phyloP scores from a whole-genome alignment of 2,888 invertebrate species.

The Lasioglossum villosulum region DNA sequence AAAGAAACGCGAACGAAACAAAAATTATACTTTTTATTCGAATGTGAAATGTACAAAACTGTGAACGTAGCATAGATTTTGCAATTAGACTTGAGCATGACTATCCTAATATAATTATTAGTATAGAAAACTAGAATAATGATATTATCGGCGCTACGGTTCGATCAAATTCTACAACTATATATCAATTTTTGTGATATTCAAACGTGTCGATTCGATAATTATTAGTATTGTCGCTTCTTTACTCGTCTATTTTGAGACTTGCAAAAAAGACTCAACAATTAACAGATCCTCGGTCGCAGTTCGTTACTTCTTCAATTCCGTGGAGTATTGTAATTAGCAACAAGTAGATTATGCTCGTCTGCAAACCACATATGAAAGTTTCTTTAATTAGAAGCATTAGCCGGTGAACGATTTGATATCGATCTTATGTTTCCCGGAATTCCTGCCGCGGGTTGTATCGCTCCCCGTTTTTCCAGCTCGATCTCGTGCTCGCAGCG shows the following conservation, averaged over 20 bases:
- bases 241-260: too few relatives aligned
- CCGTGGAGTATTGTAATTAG: not conserved
- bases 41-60: not conserved
- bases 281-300: not conserved
- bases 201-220: too few relatives aligned
- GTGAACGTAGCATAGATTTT: not conserved
- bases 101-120: not conserved
- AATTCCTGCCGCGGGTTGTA: not conserved
- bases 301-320: not conserved
- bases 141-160: too few relatives aligned
- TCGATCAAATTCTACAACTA: too few relatives aligned
- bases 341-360: not conserved
- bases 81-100: too few relatives aligned
- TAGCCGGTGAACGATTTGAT: constrained; percentile 2
- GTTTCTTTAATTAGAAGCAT: not conserved
- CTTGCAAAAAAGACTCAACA: too few relatives aligned
- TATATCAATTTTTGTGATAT: too few relatives aligned
- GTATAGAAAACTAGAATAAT: too few relatives aligned
- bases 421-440: not conserved
- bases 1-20: not conserved
- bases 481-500: constrained; percentile 34
- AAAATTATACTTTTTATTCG: not conserved
- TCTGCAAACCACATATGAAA: not conserved
- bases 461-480: constrained; percentile 3
- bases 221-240: not conserved